Conservation (phyloP, 37 sponge, comb jelly and placozoan species). For the Tethya wilhelma region DNA sequence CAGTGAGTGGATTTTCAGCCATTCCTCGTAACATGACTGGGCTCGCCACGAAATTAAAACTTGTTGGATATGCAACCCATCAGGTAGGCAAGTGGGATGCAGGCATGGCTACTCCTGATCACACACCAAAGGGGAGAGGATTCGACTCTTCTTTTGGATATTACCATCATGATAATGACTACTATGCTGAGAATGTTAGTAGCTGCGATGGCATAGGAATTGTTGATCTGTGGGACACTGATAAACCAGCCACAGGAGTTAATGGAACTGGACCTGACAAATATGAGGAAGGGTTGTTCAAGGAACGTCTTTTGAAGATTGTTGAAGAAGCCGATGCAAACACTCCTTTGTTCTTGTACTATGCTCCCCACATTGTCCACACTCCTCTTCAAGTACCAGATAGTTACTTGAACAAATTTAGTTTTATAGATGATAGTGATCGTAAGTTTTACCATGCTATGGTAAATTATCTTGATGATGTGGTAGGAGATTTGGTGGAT, state of each 20-base stretch:
- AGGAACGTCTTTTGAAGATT: neutral
- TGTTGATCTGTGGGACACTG: too few species aligned
- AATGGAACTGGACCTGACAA: too few species aligned
- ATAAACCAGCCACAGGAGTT: too few species aligned
- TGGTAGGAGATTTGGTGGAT: too few species aligned
- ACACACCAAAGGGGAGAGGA: too few species aligned
- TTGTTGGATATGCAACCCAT: slow-evolving; percentile 53
- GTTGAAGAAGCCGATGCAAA: neutral
- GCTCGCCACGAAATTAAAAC: slow-evolving; percentile 14
- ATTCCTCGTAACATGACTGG: slow-evolving; percentile 29
- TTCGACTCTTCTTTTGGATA: too few species aligned
- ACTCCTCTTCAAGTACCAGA: too few species aligned
- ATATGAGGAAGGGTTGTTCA: slow-evolving; percentile 6
- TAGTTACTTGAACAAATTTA: too few species aligned
- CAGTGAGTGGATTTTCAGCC: slow-evolving; percentile 15
- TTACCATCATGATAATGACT: slow-evolving; percentile 33
- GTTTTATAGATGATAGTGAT: slow-evolving; percentile 14
- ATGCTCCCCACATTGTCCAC: slow-evolving; percentile 26
- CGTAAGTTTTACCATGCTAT: neutral
- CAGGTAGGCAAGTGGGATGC: slow-evolving; percentile 51
- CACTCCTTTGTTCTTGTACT: slow-evolving; percentile 32
- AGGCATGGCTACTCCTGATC: too few species aligned
- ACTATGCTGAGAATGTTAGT: neutral
- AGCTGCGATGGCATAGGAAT: neutral
- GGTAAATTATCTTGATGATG: too few species aligned